These are phyloP conservation scores for Apis cerana DNA, from an alignment of 1,140 invertebrate genomes.

Conservation along the genomic window DNA sequence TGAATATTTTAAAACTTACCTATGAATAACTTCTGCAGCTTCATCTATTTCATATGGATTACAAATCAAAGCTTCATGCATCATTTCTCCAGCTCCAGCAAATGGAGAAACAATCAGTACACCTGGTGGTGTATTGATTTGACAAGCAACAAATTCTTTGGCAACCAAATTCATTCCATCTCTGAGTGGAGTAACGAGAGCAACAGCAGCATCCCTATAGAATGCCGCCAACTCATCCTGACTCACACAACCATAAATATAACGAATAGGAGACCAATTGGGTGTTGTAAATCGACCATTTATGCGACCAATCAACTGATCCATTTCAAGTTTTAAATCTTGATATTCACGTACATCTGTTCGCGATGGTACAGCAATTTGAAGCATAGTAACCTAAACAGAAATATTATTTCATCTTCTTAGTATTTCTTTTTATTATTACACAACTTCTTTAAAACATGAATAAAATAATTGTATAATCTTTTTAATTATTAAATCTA, in stretches of 20 bases:
- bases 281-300: conserved; percentile 93
- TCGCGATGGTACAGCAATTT: conserved; percentile 93
- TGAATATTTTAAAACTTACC: conserved; percentile 74
- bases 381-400: conserved; percentile 85
- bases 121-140: conserved; percentile 92
- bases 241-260: conserved; percentile 93
- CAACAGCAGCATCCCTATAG: conserved; percentile 92
- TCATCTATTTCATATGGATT: conserved; percentile 95
- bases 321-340: conserved; percentile 94
- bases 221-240: conserved; percentile 93
- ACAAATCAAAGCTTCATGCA: conserved; percentile 94
- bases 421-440: neutral
- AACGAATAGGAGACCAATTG: conserved; percentile 95
- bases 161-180: conserved; percentile 97
- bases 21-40: conserved; percentile 92
- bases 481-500: too few species aligned
- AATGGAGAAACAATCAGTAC: conserved; percentile 95
- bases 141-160: conserved; percentile 96
- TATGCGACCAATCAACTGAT: conserved; percentile 92
- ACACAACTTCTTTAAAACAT: too few species aligned
- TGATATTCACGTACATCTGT: conserved; percentile 96
- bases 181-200: conserved; percentile 91
- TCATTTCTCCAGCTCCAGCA: conserved; percentile 94
- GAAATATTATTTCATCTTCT: neutral
- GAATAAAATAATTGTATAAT: too few species aligned